A percentile compares a stretch with the other conserved stretches of the same genome.
These are phyloP conservation scores for Anagrus nilaparvatae DNA, from an alignment of 1,140 invertebrate species.

Conservation along the genomic window DNA sequence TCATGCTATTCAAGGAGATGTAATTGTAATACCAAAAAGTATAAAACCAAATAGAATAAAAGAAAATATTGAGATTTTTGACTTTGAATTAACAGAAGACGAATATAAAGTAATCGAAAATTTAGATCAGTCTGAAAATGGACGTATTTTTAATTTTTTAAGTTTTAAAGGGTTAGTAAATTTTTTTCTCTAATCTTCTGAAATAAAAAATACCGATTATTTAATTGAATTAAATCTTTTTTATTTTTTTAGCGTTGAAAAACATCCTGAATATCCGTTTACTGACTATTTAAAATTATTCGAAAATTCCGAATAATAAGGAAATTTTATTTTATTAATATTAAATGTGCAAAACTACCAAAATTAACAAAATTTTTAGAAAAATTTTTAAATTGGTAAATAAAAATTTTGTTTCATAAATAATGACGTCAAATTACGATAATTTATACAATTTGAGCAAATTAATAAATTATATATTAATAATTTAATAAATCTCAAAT, in stretches of 20 bases:
- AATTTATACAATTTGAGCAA: too few species aligned
- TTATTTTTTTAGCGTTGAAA: slow-evolving; percentile 47
- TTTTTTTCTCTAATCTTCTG: not conserved
- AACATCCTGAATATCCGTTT: slow-evolving; percentile 50
- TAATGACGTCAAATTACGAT: too few species aligned
- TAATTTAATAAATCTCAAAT: too few species aligned
- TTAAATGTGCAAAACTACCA: too few species aligned
- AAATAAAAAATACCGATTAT: not conserved
- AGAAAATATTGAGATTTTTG: slow-evolving; percentile 51
- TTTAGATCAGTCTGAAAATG: slow-evolving; percentile 44
- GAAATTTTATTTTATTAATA: too few species aligned
- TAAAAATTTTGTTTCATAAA: too few species aligned
- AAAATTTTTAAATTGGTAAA: too few species aligned
- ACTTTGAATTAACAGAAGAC: slow-evolving; percentile 44
- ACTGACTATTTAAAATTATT: slow-evolving; percentile 6
- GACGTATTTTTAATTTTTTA: slow-evolving; percentile 48
- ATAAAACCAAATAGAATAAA: slow-evolving; percentile 59
- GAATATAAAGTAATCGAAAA: slow-evolving; percentile 42
- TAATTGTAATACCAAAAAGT: slow-evolving; percentile 79
- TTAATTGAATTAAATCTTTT: not conserved
- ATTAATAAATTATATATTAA: too few species aligned
- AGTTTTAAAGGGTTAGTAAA: slow-evolving; percentile 45
- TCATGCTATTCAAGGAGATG: slow-evolving; percentile 60
- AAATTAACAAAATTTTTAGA: too few species aligned
- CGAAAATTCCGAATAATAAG: too few species aligned